A percentile compares a stretch with the other conserved stretches of the same genome.
These are phyloP conservation scores for Dolichallabes microphthalmus DNA, from an alignment of 2,113 vertebrate genomes.

Conservation along the genomic window DNA sequence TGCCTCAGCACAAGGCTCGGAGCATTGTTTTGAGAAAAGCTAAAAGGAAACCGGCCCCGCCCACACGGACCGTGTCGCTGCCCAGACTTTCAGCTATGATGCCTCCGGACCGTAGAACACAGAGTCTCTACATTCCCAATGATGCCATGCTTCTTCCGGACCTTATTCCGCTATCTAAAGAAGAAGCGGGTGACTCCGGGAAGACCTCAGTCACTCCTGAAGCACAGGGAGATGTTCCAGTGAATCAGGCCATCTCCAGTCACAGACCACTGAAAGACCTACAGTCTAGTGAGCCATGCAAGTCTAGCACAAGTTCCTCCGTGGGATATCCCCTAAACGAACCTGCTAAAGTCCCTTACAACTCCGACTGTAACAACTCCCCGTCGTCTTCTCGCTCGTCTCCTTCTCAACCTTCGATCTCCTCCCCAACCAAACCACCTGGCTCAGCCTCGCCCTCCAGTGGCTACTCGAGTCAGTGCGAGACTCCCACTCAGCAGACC, in stretches of 20 bases:
- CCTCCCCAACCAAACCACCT: constrained; percentile 71
- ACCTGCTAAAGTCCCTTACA: constrained; percentile 65
- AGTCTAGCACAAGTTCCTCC: constrained; percentile 71
- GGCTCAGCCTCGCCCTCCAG: constrained; percentile 85
- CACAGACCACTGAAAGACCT: constrained; percentile 72
- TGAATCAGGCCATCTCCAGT: constrained; percentile 43
- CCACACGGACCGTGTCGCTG: constrained; percentile 78
- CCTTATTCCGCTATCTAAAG: constrained; percentile 60
- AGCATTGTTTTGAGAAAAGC: constrained; percentile 84
- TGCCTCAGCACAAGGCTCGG: constrained; percentile 67
- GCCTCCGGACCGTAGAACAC: constrained; percentile 72
- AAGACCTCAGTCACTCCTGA: neutral
- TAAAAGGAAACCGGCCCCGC: constrained; percentile 84
- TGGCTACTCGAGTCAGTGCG: constrained; percentile 76
- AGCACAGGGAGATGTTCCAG: constrained; percentile 9
- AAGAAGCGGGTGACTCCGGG: constrained; percentile 12
- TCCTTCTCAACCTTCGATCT: constrained; percentile 59
- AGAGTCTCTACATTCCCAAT: constrained; percentile 74
- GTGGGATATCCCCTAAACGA: constrained; percentile 69
- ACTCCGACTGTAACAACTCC: constrained; percentile 75
- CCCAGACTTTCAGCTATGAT: constrained; percentile 63
- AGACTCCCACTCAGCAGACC: constrained; percentile 77
- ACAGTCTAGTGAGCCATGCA: constrained; percentile 72
- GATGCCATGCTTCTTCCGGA: constrained; percentile 60
- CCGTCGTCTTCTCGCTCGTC: constrained; percentile 68